Percentiles rank a stretch among this genome's conserved stretches.
phyloP scores from a whole-genome alignment of 2,113 vertebrate genomes.

The Malaclemys terrapin region DNA sequence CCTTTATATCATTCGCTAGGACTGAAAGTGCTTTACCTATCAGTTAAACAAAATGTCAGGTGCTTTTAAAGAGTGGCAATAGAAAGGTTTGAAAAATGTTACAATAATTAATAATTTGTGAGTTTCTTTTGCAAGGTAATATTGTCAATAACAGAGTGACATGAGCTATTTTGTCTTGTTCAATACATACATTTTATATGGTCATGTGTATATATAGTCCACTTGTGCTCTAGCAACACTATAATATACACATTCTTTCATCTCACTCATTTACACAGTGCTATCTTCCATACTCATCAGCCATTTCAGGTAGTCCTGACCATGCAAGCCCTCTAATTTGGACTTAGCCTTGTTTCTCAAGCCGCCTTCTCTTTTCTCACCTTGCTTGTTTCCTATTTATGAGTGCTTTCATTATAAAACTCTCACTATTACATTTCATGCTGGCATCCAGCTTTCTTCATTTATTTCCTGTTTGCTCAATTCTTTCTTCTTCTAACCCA shows the following conservation, averaged over 20 bases:
- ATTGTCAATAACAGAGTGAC: not conserved
- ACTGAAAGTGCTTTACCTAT: not conserved
- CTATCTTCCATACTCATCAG: not conserved
- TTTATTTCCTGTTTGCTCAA: not conserved
- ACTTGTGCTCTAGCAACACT: accelerated
- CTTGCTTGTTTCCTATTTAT: not conserved
- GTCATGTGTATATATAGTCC: not conserved
- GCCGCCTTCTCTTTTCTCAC: not conserved
- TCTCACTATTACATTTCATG: not conserved
- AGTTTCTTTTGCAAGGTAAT: not conserved
- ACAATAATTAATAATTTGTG: accelerated
- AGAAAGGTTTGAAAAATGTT: not conserved
- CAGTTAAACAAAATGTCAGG: not conserved
- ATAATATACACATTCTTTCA: not conserved
- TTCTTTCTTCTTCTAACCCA: not conserved
- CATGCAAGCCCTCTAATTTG: not conserved
- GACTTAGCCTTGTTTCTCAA: not conserved
- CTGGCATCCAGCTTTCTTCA: not conserved
- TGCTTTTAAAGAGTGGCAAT: not conserved
- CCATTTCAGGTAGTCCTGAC: not conserved
- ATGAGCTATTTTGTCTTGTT: not conserved
- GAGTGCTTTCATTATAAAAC: not conserved
- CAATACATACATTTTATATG: accelerated
- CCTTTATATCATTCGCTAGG: not conserved
- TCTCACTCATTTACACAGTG: not conserved